Percentiles rank a stretch among this genome's conserved stretches.
phyloP scores from a whole-genome alignment of 2,888 invertebrate species.

The Sinopyrophorus schimmeli region DNA sequence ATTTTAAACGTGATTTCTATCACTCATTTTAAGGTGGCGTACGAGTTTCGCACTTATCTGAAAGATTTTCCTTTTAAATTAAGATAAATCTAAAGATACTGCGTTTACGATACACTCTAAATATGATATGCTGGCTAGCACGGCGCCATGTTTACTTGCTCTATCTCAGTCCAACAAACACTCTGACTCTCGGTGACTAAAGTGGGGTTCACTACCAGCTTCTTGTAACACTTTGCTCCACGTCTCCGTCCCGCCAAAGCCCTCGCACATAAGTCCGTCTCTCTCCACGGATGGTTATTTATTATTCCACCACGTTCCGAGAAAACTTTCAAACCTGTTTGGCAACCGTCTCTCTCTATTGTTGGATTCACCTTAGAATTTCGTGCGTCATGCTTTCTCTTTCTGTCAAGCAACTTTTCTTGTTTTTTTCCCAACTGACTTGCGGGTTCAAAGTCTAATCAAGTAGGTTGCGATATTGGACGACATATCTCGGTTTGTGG shows the following conservation, averaged over 20 bases:
- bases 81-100: constrained; percentile 45
- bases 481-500: constrained; percentile 18
- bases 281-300: constrained; percentile 39
- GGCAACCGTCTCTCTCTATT: constrained; percentile 51
- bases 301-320: constrained; percentile 50
- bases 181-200: constrained; percentile 45
- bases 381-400: constrained; percentile 45
- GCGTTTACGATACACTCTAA: constrained; percentile 52
- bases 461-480: constrained; percentile 20
- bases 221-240: constrained; percentile 51
- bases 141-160: constrained; percentile 57
- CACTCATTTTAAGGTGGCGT: constrained; percentile 40
- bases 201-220: constrained; percentile 43
- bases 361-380: constrained; percentile 54
- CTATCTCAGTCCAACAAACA: constrained; percentile 48
- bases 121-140: constrained; percentile 56
- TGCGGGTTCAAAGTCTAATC: constrained; percentile 39
- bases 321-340: constrained; percentile 56
- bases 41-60: constrained; percentile 44
- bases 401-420: constrained; percentile 36
- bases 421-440: constrained; percentile 29
- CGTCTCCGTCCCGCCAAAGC: constrained; percentile 41
- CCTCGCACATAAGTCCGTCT: constrained; percentile 36
- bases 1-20: constrained; percentile 38
- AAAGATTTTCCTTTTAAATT: constrained; percentile 41